These are phyloP conservation scores for Gobiocypris rarus DNA, from an alignment of 2,113 vertebrate genomes.

Conservation along the genomic window DNA sequence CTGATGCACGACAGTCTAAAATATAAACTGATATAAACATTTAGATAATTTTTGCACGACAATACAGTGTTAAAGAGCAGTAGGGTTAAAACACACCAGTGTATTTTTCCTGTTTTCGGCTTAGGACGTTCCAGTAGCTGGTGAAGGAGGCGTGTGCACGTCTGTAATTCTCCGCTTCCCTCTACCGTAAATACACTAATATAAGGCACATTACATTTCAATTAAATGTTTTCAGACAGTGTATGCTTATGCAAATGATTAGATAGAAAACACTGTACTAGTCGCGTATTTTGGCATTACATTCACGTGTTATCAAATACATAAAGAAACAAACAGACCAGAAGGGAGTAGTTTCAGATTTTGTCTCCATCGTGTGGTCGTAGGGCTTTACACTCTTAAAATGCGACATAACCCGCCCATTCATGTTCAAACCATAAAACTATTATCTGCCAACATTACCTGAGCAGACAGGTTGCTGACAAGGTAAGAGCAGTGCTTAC, in stretches of 20 bases:
- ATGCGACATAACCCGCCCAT: constrained; percentile 1
- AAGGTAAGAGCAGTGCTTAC: constrained; percentile 16
- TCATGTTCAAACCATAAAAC: neutral
- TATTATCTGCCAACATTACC: neutral
- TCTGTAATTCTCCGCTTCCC: neutral
- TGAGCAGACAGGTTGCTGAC: constrained; percentile 8
- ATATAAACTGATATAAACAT: neutral
- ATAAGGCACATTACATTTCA: neutral
- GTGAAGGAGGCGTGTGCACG: constrained; percentile 49
- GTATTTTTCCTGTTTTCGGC: constrained; percentile 1
- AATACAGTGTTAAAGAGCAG: neutral
- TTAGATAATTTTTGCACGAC: neutral
- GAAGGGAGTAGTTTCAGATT: neutral
- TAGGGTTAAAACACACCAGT: constrained; percentile 27
- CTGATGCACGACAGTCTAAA: neutral
- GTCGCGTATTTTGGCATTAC: neutral
- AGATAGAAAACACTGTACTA: neutral
- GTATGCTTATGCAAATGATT: neutral
- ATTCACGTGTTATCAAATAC: too few species aligned
- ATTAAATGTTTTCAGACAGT: neutral
- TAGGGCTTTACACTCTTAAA: neutral
- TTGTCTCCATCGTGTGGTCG: constrained; percentile 49
- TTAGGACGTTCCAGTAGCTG: constrained; percentile 44
- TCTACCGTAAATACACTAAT: constrained; percentile 45
- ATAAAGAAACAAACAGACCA: neutral